phyloP scores from a whole-genome alignment of 2,113 vertebrate species.

The Procapra przewalskii region DNA sequence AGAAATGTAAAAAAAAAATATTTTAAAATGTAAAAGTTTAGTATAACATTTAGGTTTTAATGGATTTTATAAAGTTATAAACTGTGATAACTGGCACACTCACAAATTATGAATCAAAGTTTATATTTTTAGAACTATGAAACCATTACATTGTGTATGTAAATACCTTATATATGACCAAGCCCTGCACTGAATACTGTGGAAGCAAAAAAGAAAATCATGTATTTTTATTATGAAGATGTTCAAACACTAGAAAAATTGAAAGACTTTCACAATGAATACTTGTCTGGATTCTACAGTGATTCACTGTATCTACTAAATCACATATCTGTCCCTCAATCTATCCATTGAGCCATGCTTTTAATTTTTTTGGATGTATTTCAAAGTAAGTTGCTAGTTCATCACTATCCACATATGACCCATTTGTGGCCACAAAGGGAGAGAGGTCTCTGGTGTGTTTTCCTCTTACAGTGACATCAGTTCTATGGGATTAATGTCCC shows the following conservation, averaged over 20 bases:
- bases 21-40: neutral
- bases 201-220: neutral
- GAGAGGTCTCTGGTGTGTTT: neutral
- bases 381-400: neutral
- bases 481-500: neutral
- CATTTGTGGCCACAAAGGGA: neutral
- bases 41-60: neutral
- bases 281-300: neutral
- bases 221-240: conserved; percentile 31
- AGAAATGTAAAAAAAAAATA: neutral
- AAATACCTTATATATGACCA: neutral
- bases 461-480: neutral
- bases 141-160: conserved; percentile 3
- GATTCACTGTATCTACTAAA: neutral
- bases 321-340: neutral
- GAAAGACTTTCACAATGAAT: neutral
- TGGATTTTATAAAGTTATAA: conserved; percentile 29
- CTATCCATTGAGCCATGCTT: neutral
- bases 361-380: neutral
- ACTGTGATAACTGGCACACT: neutral
- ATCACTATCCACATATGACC: neutral
- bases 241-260: neutral
- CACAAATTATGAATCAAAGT: neutral
- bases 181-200: neutral
- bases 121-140: neutral